Base-by-base conservation (phyloP, 1,140 invertebrate genomes). In the Drosophila mojavensis region DNA sequence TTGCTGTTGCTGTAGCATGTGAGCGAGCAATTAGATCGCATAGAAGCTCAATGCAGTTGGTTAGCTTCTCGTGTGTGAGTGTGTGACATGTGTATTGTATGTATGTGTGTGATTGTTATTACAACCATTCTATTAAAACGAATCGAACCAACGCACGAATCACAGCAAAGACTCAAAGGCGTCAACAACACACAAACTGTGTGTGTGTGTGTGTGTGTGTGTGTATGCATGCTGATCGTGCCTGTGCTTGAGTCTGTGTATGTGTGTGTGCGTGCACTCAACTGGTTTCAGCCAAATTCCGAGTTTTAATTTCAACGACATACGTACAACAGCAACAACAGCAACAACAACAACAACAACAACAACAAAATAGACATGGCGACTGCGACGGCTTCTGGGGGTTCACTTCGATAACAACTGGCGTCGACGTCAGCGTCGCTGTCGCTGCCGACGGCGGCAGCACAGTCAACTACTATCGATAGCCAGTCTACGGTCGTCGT, bases 261-360 rank as follows among this genome's bases (percentile, higher is more conserved):
- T 75, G 26, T 41, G 30, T 59, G 71, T 80, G 82, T 79, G 82
- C 75, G 78, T 86, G 82, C 72, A 81, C 43, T 75, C 59, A 84
- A 89, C 84, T 89, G 84, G 84, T 89, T 89, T 89, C 62, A 81
- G 84, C 84, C 80, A 84, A 89, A 89, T 89, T 89, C 78, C 83
- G 84, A 79, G 77, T 64, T 88, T 86, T 88, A 88, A 83, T 88
- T 88, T 80, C 80, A 88, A 71, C 82, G 81, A 64, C 67, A 53
- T 68, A 64, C 75, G 56, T 68, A 58, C 78, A 50, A 68, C 72
- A 65, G 59, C 75, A 81, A 50, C 74, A 59, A 62, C 59, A 67
- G 55, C 71, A 84, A 71, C 47, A 68, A 81, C 66, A 66, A 1
- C 20, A 24, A 24, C 20, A 69, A 79, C 66, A 67, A 60, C 50